Evolutionary conservation across 1,140 invertebrate genomes (phyloP).

Genomic region (Centruroides vittatus): DNA sequence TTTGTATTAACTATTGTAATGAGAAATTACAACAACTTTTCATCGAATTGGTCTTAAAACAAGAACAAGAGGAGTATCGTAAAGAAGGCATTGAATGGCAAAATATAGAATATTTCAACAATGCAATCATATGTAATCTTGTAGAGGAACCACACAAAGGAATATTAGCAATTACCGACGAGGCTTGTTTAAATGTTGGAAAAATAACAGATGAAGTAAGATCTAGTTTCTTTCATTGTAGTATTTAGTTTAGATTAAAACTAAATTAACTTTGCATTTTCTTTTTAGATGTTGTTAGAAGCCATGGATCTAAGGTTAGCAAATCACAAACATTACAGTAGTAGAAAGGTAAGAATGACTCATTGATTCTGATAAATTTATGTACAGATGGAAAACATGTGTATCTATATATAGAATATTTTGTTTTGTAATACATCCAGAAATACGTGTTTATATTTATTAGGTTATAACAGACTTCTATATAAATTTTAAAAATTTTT

Average conservation of each 20-base stretch:
- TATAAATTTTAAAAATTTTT: no score
- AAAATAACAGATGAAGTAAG: conserved; percentile 52
- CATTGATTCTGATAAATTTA: no score
- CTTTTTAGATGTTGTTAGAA: conserved; percentile 59
- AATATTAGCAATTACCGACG: conserved; percentile 82
- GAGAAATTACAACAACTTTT: conserved; percentile 73
- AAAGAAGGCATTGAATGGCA: conserved; percentile 53
- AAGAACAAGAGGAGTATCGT: conserved; percentile 73
- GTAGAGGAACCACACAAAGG: conserved; percentile 71
- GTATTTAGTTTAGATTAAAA: no score
- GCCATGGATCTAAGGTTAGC: conserved; percentile 82
- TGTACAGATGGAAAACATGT: no score
- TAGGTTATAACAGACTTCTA: no score
- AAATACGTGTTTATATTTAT: no score
- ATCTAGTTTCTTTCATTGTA: neutral
- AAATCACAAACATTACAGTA: conserved; percentile 76
- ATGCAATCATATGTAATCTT: conserved; percentile 22
- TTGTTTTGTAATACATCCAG: no score
- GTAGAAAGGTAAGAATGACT: conserved; percentile 44
- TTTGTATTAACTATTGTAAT: conserved; percentile 82
- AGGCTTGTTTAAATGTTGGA: conserved; percentile 78
- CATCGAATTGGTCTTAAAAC: conserved; percentile 46
- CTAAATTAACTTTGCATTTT: conserved; percentile 3
- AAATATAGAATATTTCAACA: conserved; percentile 39
- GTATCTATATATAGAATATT: no score